Conservation (phyloP, 1,140 invertebrate species). For the Zaprionus taronus region DNA sequence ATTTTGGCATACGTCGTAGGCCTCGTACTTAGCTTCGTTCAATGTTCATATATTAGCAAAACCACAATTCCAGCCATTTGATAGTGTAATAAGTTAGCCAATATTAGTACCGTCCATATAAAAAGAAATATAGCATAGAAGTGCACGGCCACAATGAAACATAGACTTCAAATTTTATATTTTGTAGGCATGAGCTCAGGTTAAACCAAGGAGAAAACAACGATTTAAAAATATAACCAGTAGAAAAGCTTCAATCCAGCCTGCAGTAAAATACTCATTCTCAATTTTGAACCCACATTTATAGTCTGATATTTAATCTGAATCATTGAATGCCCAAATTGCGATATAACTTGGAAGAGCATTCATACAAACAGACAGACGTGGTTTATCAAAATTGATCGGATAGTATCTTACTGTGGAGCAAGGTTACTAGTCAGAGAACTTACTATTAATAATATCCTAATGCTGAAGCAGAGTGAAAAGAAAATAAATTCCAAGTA, state of each 20-base stretch:
- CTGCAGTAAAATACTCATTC: neutral
- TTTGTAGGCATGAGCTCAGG: slow-evolving; percentile 51
- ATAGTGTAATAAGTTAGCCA: slow-evolving; percentile 43
- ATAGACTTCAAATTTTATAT: slow-evolving; percentile 46
- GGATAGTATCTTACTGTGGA: too few species aligned
- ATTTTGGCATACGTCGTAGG: neutral
- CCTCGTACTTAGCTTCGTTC: neutral
- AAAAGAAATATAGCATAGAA: slow-evolving; percentile 29
- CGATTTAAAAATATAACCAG: slow-evolving; percentile 1
- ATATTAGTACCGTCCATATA: slow-evolving; percentile 67
- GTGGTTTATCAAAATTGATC: too few species aligned
- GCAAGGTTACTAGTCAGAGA: neutral
- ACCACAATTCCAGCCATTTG: slow-evolving; percentile 2
- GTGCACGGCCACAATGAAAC: slow-evolving; percentile 36
- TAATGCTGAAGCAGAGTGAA: neutral
- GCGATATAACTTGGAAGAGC: too few species aligned
- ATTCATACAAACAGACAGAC: too few species aligned
- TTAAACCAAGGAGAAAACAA: neutral
- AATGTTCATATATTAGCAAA: neutral
- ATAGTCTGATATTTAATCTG: too few species aligned
- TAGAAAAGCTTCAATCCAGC: slow-evolving; percentile 5
- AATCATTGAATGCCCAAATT: too few species aligned
- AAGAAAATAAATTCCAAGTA: slow-evolving; percentile 15
- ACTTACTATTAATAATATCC: slow-evolving; percentile 16
- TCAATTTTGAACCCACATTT: neutral